Evolutionary conservation across 2,888 invertebrate genomes (phyloP), one percentile per base, ranked within the genome.

Genomic region (Archips xylosteana): DNA sequence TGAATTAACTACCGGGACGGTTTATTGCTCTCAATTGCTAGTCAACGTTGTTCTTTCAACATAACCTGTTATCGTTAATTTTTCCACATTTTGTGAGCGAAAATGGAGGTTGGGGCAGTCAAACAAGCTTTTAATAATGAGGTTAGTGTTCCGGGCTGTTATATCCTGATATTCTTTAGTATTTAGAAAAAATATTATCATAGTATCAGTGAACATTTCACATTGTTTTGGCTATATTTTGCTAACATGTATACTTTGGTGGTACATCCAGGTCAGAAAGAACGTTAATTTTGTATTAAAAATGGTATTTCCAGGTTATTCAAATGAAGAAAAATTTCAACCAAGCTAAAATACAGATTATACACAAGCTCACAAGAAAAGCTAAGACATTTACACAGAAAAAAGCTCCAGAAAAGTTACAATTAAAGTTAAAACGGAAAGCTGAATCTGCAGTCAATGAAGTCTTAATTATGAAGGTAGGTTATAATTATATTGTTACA

Each of bases 51-150:
- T 54, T 36, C 47, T 61, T 47, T 42, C n/a, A 60, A 61, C 63
- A 80, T 85, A 84, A 85, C 84, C 81, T 83, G 42, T 36, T 23
- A 51, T 12, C 5, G 13, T 36, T 66, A 67, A 15, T 47, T 10
- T 73, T 51, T 47, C 32, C 54, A 59, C 45, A 64, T 12, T 70
- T 49, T 68, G 47, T 57, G 15, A 70, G 71, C 47, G 10, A 86
- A 78, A 82, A 94, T 94, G 94, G 94, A 94, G 85, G 89, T 94
- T 63, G 94, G 94, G 39, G 94, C 94, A 42, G 93, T 94, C 12
- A 94, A 94, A 85, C 94, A 94, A 80, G 93, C 92, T 0, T 94
- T 92, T 78, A 94, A 94, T 78, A 94, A 92, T 82, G 94, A 94
- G 89, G 94, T 94, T 77, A 75, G 76, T 76, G 36, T 15, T 9